Evolutionary conservation across 2,888 invertebrate species (phyloP), one percentile per base, ranked within the genome.

Genomic region (Serripes groenlandicus): DNA sequence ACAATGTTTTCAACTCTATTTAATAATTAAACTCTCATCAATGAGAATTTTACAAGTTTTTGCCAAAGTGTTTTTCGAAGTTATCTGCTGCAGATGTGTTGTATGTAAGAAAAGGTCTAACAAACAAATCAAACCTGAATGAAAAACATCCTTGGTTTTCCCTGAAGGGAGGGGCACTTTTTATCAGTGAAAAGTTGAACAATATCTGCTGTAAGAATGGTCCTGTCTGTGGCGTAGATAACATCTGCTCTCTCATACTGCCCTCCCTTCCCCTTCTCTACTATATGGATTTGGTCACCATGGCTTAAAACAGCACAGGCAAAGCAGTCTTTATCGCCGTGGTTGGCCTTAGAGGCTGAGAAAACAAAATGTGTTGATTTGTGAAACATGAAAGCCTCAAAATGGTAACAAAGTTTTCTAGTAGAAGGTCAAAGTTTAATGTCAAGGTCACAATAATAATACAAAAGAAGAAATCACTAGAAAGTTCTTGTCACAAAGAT

Each of bases 281-380:
- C 98, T 75, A 98, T 95, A 92, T 97, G 96, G 7, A 97, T 98
- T 89, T 97, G 95, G 94, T 98, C 98, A 35, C 99, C 99, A 93
- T 99, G 99, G 74, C 97, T 97, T 87, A 99, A 95, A 58, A 99
- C 97, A 62, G 97, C 97, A 91, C 98, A 96, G 0, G 97, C 94
- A 87, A 99, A 95, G 92, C 98, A 98, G 94, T 99, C 99, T 90
- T 96, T 96, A 37, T 98, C 96, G 0, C 96, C 95, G 94, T 98
- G 98, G 94, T 99, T 97, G 23, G 32, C 58, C 72, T 80, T 86
- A 30, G 84, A 32, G 28, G 68, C 86, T 84, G 72, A 35, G 52
- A 49, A 64, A 64, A 62, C n/a, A 49, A 71, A 42, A n/a, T n/a
- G n/a, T n/a, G n/a, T n/a, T n/a, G 32, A 66, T n/a, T 15, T 15